Evolutionary conservation across 2,113 vertebrate species (phyloP).

Genomic region (Rallus limicola): DNA sequence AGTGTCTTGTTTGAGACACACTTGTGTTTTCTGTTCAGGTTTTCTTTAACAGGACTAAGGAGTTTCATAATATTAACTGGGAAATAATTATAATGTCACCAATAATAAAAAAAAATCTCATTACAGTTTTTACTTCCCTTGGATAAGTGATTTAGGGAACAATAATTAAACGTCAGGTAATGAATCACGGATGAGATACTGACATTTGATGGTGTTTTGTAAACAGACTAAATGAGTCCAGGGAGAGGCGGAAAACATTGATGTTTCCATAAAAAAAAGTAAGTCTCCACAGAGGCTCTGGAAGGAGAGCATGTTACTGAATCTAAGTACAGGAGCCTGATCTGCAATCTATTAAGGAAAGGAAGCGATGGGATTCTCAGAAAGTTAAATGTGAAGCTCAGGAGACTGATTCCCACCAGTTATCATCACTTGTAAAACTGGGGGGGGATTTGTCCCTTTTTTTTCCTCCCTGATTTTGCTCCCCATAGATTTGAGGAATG

Average conservation of each 20-base stretch:
- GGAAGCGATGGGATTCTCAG: not conserved
- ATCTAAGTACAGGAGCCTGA: not conserved
- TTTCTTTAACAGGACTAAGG: not conserved
- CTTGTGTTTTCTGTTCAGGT: not conserved
- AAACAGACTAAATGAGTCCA: conserved; percentile 54
- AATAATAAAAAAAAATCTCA: not conserved
- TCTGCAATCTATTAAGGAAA: not conserved
- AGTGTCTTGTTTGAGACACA: not conserved
- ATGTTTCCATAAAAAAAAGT: not conserved
- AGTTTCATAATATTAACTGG: not conserved
- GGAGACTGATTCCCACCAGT: not conserved
- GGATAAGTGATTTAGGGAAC: conserved; percentile 11
- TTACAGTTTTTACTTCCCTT: not conserved
- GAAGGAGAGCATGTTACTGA: not conserved
- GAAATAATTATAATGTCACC: not conserved
- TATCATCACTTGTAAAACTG: not conserved
- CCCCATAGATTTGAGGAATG: not conserved
- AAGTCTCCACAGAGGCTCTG: not conserved
- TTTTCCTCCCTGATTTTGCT: not conserved
- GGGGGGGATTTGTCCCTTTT: not conserved
- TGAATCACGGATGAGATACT: conserved; percentile 13
- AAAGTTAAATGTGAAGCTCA: not conserved
- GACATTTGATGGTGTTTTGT: conserved; percentile 40
- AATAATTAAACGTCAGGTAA: conserved; percentile 58
- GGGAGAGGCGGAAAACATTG: conserved; percentile 32